Conservation (phyloP, 2,113 vertebrate genomes). For the Hippopotamus amphibius region DNA sequence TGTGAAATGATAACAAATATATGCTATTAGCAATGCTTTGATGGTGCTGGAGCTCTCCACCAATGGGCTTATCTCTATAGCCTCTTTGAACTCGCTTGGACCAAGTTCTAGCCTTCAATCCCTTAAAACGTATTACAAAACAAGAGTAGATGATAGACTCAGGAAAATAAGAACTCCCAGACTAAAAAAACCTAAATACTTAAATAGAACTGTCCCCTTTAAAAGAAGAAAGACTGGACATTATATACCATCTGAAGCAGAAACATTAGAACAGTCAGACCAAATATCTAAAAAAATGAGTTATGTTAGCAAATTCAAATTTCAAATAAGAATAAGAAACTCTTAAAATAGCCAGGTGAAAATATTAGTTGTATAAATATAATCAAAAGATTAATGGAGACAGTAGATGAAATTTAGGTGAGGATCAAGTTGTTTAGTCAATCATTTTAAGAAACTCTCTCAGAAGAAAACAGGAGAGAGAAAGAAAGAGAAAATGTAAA, state of each 20-base stretch:
- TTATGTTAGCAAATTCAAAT: neutral
- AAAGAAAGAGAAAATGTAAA: neutral
- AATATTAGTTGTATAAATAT: neutral
- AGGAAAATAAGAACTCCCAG: neutral
- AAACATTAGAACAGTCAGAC: neutral
- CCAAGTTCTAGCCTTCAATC: neutral
- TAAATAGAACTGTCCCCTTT: neutral
- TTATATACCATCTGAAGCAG: neutral
- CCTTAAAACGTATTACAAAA: neutral
- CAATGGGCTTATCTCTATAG: accelerated
- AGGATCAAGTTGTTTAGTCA: neutral
- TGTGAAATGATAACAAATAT: neutral
- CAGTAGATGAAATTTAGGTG: neutral
- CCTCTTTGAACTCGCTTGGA: neutral
- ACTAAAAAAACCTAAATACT: neutral
- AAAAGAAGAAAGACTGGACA: neutral
- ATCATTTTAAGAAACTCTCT: neutral
- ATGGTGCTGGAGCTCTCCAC: neutral
- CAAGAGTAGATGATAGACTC: neutral
- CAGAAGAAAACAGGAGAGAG: neutral
- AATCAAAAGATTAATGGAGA: neutral
- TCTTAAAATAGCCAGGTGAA: neutral
- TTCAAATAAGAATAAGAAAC: neutral
- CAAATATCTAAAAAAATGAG: neutral
- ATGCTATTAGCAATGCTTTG: neutral